phyloP scores from a whole-genome alignment of 2,113 vertebrate genomes.

The Chroicocephalus ridibundus region DNA sequence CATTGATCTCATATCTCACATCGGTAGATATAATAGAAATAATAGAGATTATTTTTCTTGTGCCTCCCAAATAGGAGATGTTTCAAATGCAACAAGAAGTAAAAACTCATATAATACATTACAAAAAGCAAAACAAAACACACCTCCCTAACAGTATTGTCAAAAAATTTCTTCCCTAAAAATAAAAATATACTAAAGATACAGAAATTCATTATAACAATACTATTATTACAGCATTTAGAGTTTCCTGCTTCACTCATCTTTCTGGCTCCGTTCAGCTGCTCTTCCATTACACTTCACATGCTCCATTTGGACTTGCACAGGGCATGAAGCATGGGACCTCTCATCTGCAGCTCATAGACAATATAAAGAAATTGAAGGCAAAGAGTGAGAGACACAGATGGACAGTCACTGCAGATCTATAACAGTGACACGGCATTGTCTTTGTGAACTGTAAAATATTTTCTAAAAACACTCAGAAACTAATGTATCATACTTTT shows the following conservation, averaged over 20 bases:
- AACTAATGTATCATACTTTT: neutral
- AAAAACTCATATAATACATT: neutral
- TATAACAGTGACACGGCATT: neutral
- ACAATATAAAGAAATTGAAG: neutral
- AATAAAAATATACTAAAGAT: neutral
- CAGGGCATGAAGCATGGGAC: neutral
- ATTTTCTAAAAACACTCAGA: neutral
- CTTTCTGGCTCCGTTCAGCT: neutral
- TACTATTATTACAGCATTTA: neutral
- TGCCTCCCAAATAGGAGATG: neutral
- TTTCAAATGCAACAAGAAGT: neutral
- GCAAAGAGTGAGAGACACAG: neutral
- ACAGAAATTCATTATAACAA: neutral
- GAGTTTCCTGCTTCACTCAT: neutral
- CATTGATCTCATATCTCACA: neutral
- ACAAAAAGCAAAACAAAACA: neutral
- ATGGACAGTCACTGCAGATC: neutral
- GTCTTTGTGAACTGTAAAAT: neutral
- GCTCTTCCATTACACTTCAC: neutral
- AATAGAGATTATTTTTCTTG: neutral
- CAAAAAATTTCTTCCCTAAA: neutral
- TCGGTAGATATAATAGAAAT: neutral
- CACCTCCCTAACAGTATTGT: neutral
- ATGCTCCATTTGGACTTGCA: neutral
- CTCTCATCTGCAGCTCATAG: neutral